These are phyloP conservation scores for Anoplolepis gracilipes DNA, from an alignment of 1,140 invertebrate species.

Conservation along the genomic window DNA sequence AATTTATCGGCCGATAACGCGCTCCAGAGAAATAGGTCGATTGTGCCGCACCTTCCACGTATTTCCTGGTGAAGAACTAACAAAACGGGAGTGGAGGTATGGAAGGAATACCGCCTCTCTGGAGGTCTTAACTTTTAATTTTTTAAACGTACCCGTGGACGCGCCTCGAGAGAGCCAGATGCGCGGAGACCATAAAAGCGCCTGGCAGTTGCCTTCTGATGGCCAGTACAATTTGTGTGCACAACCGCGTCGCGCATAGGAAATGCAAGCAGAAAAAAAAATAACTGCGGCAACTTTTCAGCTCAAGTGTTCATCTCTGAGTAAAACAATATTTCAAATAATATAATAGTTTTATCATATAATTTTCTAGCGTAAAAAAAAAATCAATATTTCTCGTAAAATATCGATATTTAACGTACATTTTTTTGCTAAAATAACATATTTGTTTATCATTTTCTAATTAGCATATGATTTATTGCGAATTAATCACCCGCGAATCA, in stretches of 20 bases:
- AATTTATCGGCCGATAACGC: constrained; percentile 43
- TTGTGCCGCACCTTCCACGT: not conserved
- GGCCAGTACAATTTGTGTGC: constrained; percentile 26
- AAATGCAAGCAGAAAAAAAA: not conserved
- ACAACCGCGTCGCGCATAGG: constrained; percentile 18
- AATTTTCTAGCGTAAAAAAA: too few relatives aligned
- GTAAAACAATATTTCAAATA: not conserved
- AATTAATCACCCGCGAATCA: not conserved
- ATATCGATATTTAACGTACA: too few relatives aligned
- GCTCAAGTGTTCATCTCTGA: not conserved
- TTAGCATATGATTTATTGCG: not conserved
- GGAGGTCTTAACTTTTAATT: constrained; percentile 58
- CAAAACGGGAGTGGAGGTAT: constrained; percentile 9
- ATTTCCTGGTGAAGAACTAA: constrained; percentile 40
- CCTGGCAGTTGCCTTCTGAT: constrained; percentile 18
- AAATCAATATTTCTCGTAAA: too few relatives aligned
- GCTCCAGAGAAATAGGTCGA: not conserved
- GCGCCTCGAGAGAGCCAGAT: constrained; percentile 21
- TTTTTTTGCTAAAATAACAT: not conserved
- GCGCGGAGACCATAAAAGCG: constrained; percentile 42
- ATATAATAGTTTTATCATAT: too few relatives aligned
- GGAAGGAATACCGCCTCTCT: not conserved
- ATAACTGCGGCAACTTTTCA: not conserved
- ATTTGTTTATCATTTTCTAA: not conserved
- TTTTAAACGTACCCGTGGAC: constrained; percentile 36